These are phyloP conservation scores for Lota lota DNA, from an alignment of 2,113 vertebrate genomes.

Conservation along the genomic window DNA sequence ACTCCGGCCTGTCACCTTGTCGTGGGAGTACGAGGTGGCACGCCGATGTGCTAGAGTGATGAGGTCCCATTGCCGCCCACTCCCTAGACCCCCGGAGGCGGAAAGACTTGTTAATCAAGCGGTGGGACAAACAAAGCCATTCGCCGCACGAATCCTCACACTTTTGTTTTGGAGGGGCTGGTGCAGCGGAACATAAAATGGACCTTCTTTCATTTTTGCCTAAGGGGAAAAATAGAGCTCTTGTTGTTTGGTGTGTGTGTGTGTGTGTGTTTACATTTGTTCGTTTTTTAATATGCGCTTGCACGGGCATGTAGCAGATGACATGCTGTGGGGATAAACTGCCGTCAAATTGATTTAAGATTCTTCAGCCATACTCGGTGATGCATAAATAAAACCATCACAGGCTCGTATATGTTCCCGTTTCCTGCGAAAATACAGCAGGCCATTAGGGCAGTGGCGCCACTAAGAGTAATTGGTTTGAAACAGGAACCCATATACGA, in stretches of 20 bases:
- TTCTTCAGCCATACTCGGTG: conserved; percentile 8
- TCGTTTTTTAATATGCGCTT: background rate
- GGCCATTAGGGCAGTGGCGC: no score
- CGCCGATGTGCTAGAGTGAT: conserved; percentile 35
- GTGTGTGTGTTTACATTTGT: background rate
- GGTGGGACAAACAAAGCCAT: conserved; percentile 50
- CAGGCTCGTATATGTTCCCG: background rate
- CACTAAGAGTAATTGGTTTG: background rate
- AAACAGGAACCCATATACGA: conserved; percentile 4
- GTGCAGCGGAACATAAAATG: conserved; percentile 19
- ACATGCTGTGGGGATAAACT: conserved; percentile 13
- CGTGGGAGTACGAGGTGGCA: conserved; percentile 6
- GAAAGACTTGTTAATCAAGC: conserved; percentile 62
- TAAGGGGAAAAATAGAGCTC: background rate
- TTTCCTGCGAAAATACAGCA: background rate
- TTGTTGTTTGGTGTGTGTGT: background rate
- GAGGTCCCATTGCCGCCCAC: conserved; percentile 28
- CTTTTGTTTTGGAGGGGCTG: conserved; percentile 33
- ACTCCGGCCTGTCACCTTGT: conserved; percentile 6
- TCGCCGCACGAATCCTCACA: conserved; percentile 49
- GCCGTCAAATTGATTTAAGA: conserved; percentile 42
- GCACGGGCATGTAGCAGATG: background rate
- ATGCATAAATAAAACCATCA: conserved; percentile 25
- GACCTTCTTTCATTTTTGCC: conserved; percentile 13
- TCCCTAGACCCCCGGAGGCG: conserved; percentile 36